These are phyloP conservation scores for Anthopleura xanthogrammica DNA, from an alignment of 92 coral and sea anemone genomes.

Conservation along the genomic window DNA sequence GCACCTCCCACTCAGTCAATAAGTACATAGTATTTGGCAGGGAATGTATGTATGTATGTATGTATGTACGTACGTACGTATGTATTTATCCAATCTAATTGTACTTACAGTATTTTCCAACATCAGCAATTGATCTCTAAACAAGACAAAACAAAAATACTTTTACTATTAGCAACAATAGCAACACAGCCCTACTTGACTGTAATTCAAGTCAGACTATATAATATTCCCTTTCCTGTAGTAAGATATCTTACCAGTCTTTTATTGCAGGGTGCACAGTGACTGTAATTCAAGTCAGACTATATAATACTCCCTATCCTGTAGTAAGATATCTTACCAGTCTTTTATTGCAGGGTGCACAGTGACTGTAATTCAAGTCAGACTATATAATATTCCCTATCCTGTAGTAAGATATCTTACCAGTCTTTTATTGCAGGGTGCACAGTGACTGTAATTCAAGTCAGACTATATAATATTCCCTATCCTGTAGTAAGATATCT, in stretches of 20 bases:
- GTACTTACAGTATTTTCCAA: slow-evolving; percentile 74
- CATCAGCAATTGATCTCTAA: slow-evolving; percentile 67
- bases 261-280: slow-evolving; percentile 67
- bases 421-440: slow-evolving; percentile 87
- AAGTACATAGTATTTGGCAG: not conserved
- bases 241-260: slow-evolving; percentile 69
- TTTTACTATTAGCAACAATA: not conserved
- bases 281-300: not conserved
- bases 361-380: not conserved
- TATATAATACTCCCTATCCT: too few species aligned
- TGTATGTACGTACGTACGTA: too few species aligned
- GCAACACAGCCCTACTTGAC: too few species aligned
- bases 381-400: too few species aligned
- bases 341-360: slow-evolving; percentile 85
- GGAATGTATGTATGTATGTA: too few species aligned
- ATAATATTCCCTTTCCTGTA: not conserved
- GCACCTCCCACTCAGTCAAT: too few species aligned
- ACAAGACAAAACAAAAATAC: not conserved
- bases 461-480: too few species aligned
- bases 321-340: slow-evolving; percentile 53
- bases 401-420: slow-evolving; percentile 34
- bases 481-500: slow-evolving; percentile 9
- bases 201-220: not conserved
- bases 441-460: not conserved
- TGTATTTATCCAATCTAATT: not conserved